Percentiles rank a stretch among this genome's conserved stretches.
Conservation (phyloP, 1,140 invertebrate genomes). For the Adoxophyes honmai region DNA sequence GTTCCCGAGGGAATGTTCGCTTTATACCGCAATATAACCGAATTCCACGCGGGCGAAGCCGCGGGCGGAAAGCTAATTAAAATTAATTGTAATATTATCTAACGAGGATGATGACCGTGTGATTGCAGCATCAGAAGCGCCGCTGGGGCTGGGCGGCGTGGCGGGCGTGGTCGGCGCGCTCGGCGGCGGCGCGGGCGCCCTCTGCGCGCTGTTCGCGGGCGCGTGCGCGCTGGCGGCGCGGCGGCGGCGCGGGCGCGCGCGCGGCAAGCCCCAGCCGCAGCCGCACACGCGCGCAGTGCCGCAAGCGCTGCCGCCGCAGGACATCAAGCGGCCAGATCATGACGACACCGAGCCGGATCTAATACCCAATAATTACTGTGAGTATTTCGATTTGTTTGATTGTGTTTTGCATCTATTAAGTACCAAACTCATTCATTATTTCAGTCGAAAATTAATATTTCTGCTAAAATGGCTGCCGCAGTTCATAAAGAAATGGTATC, state of each 20-base stretch:
- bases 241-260: slow-evolving; percentile 38
- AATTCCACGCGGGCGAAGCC: no score
- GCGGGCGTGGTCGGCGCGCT: slow-evolving; percentile 39
- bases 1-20: no score
- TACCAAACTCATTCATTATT: no score
- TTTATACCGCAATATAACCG: no score
- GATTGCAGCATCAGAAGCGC: slow-evolving; percentile 44
- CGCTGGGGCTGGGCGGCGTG: slow-evolving; percentile 43
- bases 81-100: no score
- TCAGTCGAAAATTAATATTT: no score
- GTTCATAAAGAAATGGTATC: no score
- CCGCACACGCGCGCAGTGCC: slow-evolving; percentile 24
- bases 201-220: slow-evolving; percentile 39
- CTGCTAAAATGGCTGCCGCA: no score
- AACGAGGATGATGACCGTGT: neutral
- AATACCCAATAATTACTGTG: slow-evolving; percentile 49
- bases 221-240: slow-evolving; percentile 41
- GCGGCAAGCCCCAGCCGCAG: slow-evolving; percentile 36
- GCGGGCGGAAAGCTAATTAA: no score
- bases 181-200: slow-evolving; percentile 45
- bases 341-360: slow-evolving; percentile 59
- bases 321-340: slow-evolving; percentile 39
- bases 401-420: neutral
- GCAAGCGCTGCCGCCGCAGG: slow-evolving; percentile 5
- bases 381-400: slow-evolving; percentile 18